A percentile compares a stretch with the other conserved stretches of the same genome.
phyloP scores from a whole-genome alignment of 2,888 invertebrate genomes.

The Leistus spinibarbis region DNA sequence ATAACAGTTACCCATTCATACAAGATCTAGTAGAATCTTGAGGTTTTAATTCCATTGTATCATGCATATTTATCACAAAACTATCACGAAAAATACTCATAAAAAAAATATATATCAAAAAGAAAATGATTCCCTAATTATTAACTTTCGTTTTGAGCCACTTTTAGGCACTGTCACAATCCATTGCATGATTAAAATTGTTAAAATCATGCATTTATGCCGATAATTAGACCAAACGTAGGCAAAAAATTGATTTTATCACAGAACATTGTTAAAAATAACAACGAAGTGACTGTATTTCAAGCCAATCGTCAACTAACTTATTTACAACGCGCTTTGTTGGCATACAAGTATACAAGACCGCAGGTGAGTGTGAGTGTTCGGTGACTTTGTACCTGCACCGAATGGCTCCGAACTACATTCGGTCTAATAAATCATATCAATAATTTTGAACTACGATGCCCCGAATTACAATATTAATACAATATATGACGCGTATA shows the following conservation, averaged over 20 bases:
- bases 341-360: neutral
- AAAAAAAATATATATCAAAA: neutral
- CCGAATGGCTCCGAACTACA: neutral
- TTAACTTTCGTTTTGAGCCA: neutral
- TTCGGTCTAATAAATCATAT: neutral
- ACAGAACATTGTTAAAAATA: neutral
- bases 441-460: neutral
- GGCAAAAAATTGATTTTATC: neutral
- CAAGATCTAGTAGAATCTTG: conserved; percentile 24
- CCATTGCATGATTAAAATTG: neutral
- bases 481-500: neutral
- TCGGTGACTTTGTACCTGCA: neutral
- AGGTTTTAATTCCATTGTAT: conserved; percentile 30
- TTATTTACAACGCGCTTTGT: neutral
- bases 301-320: neutral
- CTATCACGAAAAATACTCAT: neutral
- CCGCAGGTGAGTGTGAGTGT: neutral
- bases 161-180: neutral
- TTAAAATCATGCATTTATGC: neutral
- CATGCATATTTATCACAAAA: conserved; percentile 20
- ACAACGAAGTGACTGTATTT: neutral
- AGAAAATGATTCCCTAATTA: neutral
- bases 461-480: neutral
- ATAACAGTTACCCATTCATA: conserved; percentile 35
- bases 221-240: neutral